A percentile compares a stretch with the other conserved stretches of the same genome.
Evolutionary conservation across 2,888 invertebrate genomes (phyloP).

Genomic region (Cosmorhoe ocellata): DNA sequence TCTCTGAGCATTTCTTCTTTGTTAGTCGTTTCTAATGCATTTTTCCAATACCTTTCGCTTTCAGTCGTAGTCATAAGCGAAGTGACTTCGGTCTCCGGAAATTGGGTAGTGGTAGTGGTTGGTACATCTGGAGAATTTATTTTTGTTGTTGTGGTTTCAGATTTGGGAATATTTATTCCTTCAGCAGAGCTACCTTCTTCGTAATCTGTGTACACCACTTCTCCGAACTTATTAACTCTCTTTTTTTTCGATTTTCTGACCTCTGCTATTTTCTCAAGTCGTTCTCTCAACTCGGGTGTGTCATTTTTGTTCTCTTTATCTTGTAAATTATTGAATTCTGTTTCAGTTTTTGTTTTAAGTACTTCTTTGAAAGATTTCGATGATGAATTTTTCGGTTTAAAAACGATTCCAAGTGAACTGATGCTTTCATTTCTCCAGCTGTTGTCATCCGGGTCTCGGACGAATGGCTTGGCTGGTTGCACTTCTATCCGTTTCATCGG

Average conservation of each 20-base stretch:
- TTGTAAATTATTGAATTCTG: constrained; percentile 52
- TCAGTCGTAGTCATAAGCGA: constrained; percentile 16
- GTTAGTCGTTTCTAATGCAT: constrained; percentile 24
- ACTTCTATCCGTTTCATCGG: constrained; percentile 71
- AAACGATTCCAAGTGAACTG: constrained; percentile 73
- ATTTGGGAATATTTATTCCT: constrained; percentile 28
- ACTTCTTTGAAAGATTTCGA: constrained; percentile 70
- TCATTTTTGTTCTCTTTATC: constrained; percentile 57
- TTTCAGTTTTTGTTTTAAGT: constrained; percentile 72
- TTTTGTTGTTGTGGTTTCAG: constrained; percentile 10
- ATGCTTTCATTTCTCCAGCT: constrained; percentile 78
- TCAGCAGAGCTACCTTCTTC: constrained; percentile 59
- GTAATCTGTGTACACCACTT: constrained; percentile 62
- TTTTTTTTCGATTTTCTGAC: constrained; percentile 68
- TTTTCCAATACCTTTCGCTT: constrained; percentile 18
- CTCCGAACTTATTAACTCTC: constrained; percentile 58
- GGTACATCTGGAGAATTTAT: constrained; percentile 12
- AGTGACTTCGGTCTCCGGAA: constrained; percentile 3
- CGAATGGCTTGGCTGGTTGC: constrained; percentile 58
- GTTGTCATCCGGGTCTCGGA: constrained; percentile 73
- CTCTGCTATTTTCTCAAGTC: constrained; percentile 72
- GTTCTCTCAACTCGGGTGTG: constrained; percentile 60
- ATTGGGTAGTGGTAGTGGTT: constrained; percentile 3
- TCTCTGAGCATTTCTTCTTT: constrained; percentile 31
- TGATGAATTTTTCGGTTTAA: constrained; percentile 71